phyloP scores from a whole-genome alignment of 1,140 invertebrate genomes.

The Aleiodes sp. region DNA sequence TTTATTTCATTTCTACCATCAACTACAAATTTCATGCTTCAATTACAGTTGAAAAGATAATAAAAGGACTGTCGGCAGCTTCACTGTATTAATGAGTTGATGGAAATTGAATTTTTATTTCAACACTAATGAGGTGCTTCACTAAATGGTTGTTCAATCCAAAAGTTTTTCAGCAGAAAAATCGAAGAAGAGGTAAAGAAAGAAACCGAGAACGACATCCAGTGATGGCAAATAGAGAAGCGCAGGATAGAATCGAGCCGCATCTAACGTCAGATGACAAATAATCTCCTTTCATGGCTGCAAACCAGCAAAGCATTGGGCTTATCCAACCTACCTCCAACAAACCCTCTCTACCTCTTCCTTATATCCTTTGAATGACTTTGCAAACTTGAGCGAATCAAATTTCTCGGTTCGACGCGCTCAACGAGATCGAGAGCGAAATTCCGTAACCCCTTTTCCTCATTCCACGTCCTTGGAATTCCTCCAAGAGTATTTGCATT shows the following conservation, averaged over 20 bases:
- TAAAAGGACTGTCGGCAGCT: no score
- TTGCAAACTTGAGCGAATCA: constrained; percentile 19
- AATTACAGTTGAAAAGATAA: no score
- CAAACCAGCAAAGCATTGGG: constrained; percentile 1
- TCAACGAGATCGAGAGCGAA: constrained; percentile 17
- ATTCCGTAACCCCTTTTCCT: constrained; percentile 12
- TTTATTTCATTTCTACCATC: no score
- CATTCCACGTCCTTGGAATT: not conserved
- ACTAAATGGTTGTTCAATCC: not conserved
- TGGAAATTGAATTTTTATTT: not conserved
- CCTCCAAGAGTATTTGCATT: not conserved
- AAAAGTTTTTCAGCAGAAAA: not conserved
- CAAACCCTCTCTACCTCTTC: not conserved
- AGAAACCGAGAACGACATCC: no score
- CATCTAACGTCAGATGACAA: constrained; percentile 6
- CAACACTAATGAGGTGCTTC: not conserved
- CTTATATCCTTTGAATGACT: constrained; percentile 7
- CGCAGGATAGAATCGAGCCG: not conserved
- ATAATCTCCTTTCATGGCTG: constrained; percentile 1
- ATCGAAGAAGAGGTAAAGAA: not conserved
- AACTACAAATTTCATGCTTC: no score
- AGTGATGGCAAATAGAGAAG: not conserved
- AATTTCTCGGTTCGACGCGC: constrained; percentile 16
- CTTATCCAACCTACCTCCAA: not conserved
- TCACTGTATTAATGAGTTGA: not conserved